These are phyloP conservation scores for zebrafish (Danio rerio) DNA, from an alignment of 2,113 vertebrate species.

Conservation along the genomic window DNA sequence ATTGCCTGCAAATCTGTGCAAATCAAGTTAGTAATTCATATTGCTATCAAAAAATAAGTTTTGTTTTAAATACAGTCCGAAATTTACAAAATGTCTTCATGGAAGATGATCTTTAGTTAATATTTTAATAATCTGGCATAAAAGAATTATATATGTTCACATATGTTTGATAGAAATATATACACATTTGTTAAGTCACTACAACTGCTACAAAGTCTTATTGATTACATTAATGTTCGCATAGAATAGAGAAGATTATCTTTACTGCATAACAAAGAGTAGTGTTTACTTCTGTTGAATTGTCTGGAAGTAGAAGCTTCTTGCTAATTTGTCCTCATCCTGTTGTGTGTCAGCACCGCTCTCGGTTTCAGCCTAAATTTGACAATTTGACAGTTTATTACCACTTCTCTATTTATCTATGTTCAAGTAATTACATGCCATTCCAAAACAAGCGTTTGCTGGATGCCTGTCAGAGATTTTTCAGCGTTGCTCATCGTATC, in stretches of 20 bases:
- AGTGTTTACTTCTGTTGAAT: not conserved
- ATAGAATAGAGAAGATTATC: not conserved
- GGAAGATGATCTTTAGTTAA: too few species aligned
- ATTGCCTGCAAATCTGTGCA: too few species aligned
- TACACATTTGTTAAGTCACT: too few species aligned
- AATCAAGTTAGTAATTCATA: too few species aligned
- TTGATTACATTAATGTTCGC: not conserved
- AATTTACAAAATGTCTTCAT: too few species aligned
- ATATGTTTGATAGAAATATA: too few species aligned
- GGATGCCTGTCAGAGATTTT: slow-evolving; percentile 17
- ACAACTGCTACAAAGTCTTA: not conserved
- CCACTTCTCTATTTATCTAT: slow-evolving; percentile 21
- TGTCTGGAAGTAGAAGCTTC: slow-evolving; percentile 1
- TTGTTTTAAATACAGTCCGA: too few species aligned
- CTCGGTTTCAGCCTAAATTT: slow-evolving; percentile 18
- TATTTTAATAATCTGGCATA: too few species aligned
- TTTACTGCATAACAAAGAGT: not conserved
- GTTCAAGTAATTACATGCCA: slow-evolving; percentile 33
- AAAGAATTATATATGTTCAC: too few species aligned
- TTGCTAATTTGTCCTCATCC: slow-evolving; percentile 8
- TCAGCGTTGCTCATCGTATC: slow-evolving; percentile 23
- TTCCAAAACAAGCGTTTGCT: slow-evolving; percentile 19
- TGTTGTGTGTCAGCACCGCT: not conserved
- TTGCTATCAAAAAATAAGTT: too few species aligned
- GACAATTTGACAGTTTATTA: slow-evolving; percentile 32